phyloP scores from a whole-genome alignment of 2,888 invertebrate species.

The Meteorus colon region DNA sequence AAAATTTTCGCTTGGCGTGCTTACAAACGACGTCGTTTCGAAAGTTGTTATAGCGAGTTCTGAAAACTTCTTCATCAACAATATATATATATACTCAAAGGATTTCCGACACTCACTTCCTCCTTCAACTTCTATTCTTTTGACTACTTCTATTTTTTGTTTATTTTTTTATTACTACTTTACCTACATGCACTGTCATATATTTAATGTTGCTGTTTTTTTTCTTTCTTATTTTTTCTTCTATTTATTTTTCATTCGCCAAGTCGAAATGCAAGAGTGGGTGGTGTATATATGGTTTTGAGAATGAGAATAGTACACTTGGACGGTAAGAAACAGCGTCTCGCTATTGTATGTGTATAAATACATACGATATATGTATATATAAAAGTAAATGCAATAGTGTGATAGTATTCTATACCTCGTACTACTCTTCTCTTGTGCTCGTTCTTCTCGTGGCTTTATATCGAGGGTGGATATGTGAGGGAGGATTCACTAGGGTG shows the following conservation, averaged over 20 bases:
- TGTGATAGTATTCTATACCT: neutral
- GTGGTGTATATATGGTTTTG: neutral
- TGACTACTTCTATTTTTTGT: neutral
- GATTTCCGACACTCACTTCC: slow-evolving; percentile 7
- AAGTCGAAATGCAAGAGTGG: slow-evolving; percentile 7
- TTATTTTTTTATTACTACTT: slow-evolving; percentile 1
- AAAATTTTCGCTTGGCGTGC: slow-evolving; percentile 38
- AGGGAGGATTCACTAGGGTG: slow-evolving; percentile 24
- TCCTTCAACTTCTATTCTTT: slow-evolving; percentile 25
- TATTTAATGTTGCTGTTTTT: neutral
- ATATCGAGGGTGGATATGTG: slow-evolving; percentile 46
- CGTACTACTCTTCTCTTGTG: neutral
- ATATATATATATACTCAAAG: neutral
- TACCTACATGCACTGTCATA: neutral
- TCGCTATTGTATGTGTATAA: neutral
- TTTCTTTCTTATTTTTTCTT: neutral
- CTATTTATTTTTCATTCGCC: slow-evolving; percentile 3
- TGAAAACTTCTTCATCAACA: slow-evolving; percentile 26
- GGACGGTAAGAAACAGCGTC: neutral
- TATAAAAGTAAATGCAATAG: slow-evolving; percentile 11
- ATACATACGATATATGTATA: slow-evolving; percentile 17
- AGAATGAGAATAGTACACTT: slow-evolving; percentile 20
- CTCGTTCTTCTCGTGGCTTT: slow-evolving; percentile 34
- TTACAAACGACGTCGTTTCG: slow-evolving; percentile 35
- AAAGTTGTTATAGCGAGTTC: slow-evolving; percentile 34